Percentiles rank a stretch among this genome's conserved stretches.
phyloP scores from a whole-genome alignment of 2,113 vertebrate species.

The Peromyscus leucopus region DNA sequence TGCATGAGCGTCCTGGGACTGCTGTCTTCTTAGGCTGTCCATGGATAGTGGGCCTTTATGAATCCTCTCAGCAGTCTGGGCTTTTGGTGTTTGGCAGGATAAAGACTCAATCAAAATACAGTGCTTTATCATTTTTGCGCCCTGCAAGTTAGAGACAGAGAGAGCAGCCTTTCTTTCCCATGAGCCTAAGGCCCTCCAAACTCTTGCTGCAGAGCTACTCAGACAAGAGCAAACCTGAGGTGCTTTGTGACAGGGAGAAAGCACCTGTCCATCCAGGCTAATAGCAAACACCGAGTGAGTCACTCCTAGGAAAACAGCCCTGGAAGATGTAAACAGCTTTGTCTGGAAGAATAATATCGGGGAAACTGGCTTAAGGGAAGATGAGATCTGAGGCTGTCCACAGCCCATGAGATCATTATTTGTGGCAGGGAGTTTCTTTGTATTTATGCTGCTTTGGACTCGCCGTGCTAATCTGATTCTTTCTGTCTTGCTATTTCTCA shows the following conservation, averaged over 20 bases:
- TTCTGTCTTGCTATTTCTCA: neutral
- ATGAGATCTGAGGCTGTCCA: neutral
- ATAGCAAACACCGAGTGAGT: neutral
- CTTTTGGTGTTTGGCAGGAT: slow-evolving; percentile 26
- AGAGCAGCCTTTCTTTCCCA: slow-evolving; percentile 34
- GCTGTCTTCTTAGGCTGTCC: neutral
- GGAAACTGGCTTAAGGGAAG: slow-evolving; percentile 32
- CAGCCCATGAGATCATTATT: slow-evolving; percentile 23
- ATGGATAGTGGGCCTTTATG: neutral
- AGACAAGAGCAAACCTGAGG: neutral
- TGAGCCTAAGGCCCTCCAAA: slow-evolving; percentile 40
- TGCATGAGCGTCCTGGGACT: neutral
- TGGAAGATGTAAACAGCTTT: neutral
- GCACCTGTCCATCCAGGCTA: slow-evolving; percentile 20
- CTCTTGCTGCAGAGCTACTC: neutral
- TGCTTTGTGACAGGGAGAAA: slow-evolving; percentile 52
- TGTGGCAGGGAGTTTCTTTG: slow-evolving; percentile 37
- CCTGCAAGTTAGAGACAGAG: slow-evolving; percentile 7
- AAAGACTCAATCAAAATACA: slow-evolving; percentile 47
- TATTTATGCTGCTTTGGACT: neutral
- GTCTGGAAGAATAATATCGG: neutral
- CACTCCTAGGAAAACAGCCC: neutral
- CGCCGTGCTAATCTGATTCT: neutral
- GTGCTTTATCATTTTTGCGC: slow-evolving; percentile 47
- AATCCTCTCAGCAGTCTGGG: slow-evolving; percentile 2